These are phyloP conservation scores for Harpagoxenus sublaevis DNA, from an alignment of 2,888 invertebrate genomes.

Conservation along the genomic window DNA sequence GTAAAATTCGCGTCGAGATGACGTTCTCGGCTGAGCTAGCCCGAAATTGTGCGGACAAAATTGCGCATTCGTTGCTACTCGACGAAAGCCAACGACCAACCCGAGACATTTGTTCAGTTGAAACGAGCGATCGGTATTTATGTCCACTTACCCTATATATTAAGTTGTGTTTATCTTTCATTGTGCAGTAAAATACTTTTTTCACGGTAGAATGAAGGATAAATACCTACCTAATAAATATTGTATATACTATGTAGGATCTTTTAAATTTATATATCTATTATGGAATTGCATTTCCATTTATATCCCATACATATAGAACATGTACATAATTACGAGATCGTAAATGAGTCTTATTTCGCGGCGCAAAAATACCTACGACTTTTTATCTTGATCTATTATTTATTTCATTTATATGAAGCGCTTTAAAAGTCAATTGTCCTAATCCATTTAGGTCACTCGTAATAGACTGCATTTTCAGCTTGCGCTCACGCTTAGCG, in stretches of 20 bases:
- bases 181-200: not conserved
- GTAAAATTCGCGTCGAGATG: constrained; percentile 68
- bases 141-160: not conserved
- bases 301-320: not conserved
- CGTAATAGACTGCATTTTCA: constrained; percentile 12
- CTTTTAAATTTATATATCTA: not conserved
- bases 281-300: not conserved
- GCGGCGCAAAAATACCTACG: not conserved
- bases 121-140: constrained; percentile 48
- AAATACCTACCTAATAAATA: too few species aligned
- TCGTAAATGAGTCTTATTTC: not conserved
- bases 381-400: constrained; percentile 66
- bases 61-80: constrained; percentile 56
- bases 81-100: constrained; percentile 45
- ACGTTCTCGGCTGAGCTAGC: constrained; percentile 57
- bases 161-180: not conserved
- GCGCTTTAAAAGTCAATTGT: constrained; percentile 81
- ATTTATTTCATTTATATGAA: not conserved
- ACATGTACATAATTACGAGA: not conserved
- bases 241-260: too few species aligned
- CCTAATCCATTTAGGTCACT: constrained; percentile 78
- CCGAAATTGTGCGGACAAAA: constrained; percentile 70
- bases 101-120: constrained; percentile 41
- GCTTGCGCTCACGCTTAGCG: not conserved
- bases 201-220: not conserved